Percentiles rank a stretch among this genome's conserved stretches.
These are phyloP conservation scores for Hemistola chrysoprasaria DNA, from an alignment of 2,888 invertebrate genomes.

Conservation along the genomic window DNA sequence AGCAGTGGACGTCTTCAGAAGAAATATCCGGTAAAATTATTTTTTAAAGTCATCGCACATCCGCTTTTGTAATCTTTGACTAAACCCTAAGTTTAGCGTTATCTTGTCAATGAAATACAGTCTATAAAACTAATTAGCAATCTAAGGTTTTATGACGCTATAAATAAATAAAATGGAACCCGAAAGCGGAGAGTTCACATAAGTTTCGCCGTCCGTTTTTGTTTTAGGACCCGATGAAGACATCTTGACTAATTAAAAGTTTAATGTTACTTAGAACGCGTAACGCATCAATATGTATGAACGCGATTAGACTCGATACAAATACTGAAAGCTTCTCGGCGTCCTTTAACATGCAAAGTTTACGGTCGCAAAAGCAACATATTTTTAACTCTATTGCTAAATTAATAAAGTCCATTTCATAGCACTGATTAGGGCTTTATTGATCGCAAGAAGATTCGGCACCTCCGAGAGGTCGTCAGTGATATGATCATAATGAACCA, in stretches of 20 bases:
- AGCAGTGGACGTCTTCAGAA: too few species aligned
- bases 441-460: conserved; percentile 37
- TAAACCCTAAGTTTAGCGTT: conserved; percentile 34
- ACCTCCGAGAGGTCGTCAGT: conserved; percentile 33
- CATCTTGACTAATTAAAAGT: conserved; percentile 60
- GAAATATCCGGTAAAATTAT: too few species aligned
- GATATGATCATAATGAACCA: conserved; percentile 41
- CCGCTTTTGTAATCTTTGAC: too few species aligned
- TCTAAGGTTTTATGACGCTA: conserved; percentile 64
- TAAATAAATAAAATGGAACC: conserved; percentile 69
- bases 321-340: conserved; percentile 17
- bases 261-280: conserved; percentile 46
- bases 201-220: conserved; percentile 50
- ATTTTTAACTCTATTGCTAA: conserved; percentile 27
- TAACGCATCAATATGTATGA: conserved; percentile 55
- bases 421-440: not conserved
- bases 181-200: conserved; percentile 46
- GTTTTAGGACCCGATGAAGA: conserved; percentile 53
- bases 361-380: conserved; percentile 3
- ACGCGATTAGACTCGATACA: conserved; percentile 17
- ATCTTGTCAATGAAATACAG: conserved; percentile 56
- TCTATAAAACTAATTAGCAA: conserved; percentile 75
- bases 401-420: conserved; percentile 6
- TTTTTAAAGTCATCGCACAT: too few species aligned
- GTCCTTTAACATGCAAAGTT: conserved; percentile 12